Conservation (phyloP, 2,888 invertebrate species). For the Ophraella communa region DNA sequence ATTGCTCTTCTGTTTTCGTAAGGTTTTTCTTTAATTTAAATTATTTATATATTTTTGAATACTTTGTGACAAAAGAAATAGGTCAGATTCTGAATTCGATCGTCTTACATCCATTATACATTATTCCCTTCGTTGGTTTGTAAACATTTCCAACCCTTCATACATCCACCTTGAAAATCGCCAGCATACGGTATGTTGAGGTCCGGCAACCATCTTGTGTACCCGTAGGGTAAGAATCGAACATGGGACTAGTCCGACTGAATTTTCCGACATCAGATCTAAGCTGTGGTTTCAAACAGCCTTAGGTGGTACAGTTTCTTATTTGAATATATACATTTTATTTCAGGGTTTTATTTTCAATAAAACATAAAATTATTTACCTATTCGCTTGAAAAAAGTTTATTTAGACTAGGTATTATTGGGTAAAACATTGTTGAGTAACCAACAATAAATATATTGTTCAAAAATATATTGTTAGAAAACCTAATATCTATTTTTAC, state of each 20-base stretch:
- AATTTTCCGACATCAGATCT: neutral
- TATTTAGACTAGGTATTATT: too few relatives aligned
- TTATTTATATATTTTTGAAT: neutral
- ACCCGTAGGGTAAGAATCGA: neutral
- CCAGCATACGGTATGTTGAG: neutral
- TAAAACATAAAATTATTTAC: too few relatives aligned
- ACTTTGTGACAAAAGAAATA: neutral
- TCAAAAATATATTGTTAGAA: too few relatives aligned
- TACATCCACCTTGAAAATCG: neutral
- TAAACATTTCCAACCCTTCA: neutral
- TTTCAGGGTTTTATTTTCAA: neutral
- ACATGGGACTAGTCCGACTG: neutral
- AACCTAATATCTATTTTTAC: too few relatives aligned
- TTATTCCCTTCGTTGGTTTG: neutral
- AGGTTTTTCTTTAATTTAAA: too few relatives aligned
- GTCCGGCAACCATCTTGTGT: neutral
- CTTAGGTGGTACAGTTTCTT: neutral
- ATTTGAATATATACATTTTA: neutral
- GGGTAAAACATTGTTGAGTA: too few relatives aligned
- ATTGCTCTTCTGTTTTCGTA: too few relatives aligned
- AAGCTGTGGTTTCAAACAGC: neutral
- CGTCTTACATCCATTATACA: neutral
- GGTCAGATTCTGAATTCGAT: neutral
- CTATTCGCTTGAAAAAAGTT: too few relatives aligned
- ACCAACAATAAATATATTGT: too few relatives aligned